A percentile compares a stretch with the other conserved stretches of the same genome.
Evolutionary conservation across 2,113 vertebrate species (phyloP).

Genomic region (Callopanchax toddi): DNA sequence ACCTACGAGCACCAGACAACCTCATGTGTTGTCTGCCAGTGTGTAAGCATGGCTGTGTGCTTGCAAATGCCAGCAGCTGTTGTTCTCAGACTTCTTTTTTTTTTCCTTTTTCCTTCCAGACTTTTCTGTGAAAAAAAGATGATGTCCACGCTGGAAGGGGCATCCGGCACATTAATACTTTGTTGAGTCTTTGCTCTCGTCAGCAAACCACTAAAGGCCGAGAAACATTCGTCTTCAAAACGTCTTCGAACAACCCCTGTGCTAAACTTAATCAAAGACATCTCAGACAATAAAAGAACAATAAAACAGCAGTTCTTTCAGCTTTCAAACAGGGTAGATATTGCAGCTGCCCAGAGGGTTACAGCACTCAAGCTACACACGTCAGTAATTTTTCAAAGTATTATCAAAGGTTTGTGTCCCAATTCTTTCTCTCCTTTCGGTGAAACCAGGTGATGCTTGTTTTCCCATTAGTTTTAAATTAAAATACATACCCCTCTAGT

Average conservation of each 20-base stretch:
- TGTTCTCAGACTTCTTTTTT: conserved; percentile 30
- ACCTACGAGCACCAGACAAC: conserved; percentile 18
- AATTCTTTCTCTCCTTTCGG: conserved; percentile 9
- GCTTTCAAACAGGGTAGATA: conserved; percentile 40
- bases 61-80: conserved; percentile 57
- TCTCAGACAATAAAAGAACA: conserved; percentile 57
- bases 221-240: conserved; percentile 63
- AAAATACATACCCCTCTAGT: conserved; percentile 3
- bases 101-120: conserved; percentile 5
- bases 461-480: conserved; percentile 28
- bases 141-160: conserved; percentile 29
- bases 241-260: conserved; percentile 44
- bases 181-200: conserved; percentile 27
- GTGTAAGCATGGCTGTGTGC: conserved; percentile 27
- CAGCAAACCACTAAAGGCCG: conserved; percentile 36
- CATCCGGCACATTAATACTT: conserved; percentile 41
- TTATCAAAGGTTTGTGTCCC: conserved; percentile 44
- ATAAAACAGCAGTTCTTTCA: conserved; percentile 57
- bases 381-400: conserved; percentile 60
- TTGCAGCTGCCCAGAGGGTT: conserved; percentile 41
- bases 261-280: conserved; percentile 64
- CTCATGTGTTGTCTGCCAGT: conserved; percentile 18
- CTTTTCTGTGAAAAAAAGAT: conserved; percentile 36
- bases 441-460: conserved; percentile 21
- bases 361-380: conserved; percentile 38